These are phyloP conservation scores for Neelides sp. DNA, from an alignment of 1,140 invertebrate species.

Conservation along the genomic window DNA sequence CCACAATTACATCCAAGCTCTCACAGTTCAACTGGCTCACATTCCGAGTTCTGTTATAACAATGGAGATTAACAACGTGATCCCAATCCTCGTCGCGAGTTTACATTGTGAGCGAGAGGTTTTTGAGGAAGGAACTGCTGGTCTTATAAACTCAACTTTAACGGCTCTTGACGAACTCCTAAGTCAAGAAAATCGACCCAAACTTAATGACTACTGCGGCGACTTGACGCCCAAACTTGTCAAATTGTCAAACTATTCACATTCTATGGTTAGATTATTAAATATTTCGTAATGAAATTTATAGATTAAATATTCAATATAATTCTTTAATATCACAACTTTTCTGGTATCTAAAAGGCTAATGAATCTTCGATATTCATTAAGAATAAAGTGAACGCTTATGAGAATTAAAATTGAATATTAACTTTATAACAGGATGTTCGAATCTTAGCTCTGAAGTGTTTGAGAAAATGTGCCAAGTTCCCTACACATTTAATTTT, in stretches of 20 bases:
- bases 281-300: not conserved
- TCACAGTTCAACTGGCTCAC: slow-evolving; percentile 24
- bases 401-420: slow-evolving; percentile 18
- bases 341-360: not conserved
- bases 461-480: slow-evolving; percentile 45
- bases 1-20: slow-evolving; percentile 24
- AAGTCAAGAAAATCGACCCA: slow-evolving; percentile 36
- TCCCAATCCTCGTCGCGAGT: slow-evolving; percentile 51
- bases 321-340: not conserved
- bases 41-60: slow-evolving; percentile 21
- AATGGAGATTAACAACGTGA: slow-evolving; percentile 30
- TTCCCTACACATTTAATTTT: slow-evolving; percentile 27
- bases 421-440: slow-evolving; percentile 48
- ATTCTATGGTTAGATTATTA: slow-evolving; percentile 49
- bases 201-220: slow-evolving; percentile 46
- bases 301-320: not conserved
- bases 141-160: slow-evolving; percentile 45
- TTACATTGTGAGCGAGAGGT: slow-evolving; percentile 38
- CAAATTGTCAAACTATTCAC: slow-evolving; percentile 43
- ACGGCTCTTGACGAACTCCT: slow-evolving; percentile 42
- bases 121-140: slow-evolving; percentile 44
- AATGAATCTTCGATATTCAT: slow-evolving; percentile 9
- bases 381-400: too few species aligned
- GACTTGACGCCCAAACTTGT: slow-evolving; percentile 52
- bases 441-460: slow-evolving; percentile 50